phyloP scores from a whole-genome alignment of 2,113 vertebrate genomes.

The Gymnocephalus cernua region DNA sequence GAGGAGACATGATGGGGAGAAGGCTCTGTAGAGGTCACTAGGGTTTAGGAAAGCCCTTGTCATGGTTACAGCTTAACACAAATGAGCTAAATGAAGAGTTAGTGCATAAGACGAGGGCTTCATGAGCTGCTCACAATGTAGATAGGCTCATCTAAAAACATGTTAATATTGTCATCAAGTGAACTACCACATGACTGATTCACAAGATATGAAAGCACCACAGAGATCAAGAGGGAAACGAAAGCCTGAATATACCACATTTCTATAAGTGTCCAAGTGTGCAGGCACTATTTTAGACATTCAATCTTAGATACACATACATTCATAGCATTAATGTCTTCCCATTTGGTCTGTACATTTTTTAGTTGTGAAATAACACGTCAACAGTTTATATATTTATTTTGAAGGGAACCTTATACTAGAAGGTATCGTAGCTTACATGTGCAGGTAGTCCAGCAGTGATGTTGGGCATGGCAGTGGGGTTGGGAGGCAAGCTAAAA shows the following conservation, averaged over 20 bases:
- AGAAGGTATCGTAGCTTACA: conserved; percentile 55
- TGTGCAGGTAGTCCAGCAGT: conserved; percentile 88
- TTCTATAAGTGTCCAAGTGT: conserved; percentile 26
- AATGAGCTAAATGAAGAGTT: background rate
- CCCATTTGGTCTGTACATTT: background rate
- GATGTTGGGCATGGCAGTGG: conserved; percentile 86
- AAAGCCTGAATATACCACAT: conserved; percentile 48
- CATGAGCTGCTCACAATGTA: background rate
- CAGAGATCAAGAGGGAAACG: conserved; percentile 58
- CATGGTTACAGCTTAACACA: background rate
- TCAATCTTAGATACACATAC: conserved; percentile 5
- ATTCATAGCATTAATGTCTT: background rate
- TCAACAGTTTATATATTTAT: background rate
- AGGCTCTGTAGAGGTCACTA: background rate
- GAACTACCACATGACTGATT: conserved; percentile 42
- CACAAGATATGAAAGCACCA: conserved; percentile 47
- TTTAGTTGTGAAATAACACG: background rate
- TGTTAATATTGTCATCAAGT: background rate
- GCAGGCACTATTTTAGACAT: conserved; percentile 18
- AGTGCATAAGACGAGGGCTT: background rate
- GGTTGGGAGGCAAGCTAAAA: conserved; percentile 79
- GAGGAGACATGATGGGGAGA: conserved; percentile 1
- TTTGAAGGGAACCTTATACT: background rate
- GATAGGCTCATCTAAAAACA: background rate
- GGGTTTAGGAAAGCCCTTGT: background rate